Evolutionary conservation across 2,113 vertebrate genomes (phyloP).

Genomic region (Chlorodrepanis virens): DNA sequence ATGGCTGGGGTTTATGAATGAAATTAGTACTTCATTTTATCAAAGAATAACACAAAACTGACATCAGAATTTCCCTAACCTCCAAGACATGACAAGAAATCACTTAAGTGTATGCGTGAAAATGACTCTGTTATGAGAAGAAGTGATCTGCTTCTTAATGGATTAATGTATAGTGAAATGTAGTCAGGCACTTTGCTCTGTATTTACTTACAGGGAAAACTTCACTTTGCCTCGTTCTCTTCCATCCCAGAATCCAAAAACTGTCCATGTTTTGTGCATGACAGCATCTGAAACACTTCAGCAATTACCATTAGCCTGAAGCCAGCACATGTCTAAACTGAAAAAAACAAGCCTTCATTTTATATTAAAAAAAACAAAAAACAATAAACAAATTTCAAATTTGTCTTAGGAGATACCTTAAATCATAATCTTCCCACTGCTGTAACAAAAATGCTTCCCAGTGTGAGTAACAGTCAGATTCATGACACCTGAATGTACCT

Average conservation of each 20-base stretch:
- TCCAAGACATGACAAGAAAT: not conserved
- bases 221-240: not conserved
- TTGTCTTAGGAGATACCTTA: not conserved
- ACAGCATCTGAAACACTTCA: not conserved
- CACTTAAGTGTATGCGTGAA: not conserved
- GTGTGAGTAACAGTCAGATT: not conserved
- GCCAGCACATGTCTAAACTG: not conserved
- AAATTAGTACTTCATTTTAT: not conserved
- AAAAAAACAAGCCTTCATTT: not conserved
- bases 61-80: not conserved
- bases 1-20: not conserved
- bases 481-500: fast-evolving
- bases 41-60: not conserved
- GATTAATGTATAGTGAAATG: not conserved
- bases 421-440: not conserved
- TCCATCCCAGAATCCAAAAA: not conserved
- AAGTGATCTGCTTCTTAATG: not conserved
- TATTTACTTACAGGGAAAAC: not conserved
- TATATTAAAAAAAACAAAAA: not conserved
- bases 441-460: not conserved
- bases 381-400: not conserved
- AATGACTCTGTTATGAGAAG: not conserved
- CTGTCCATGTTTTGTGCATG: not conserved
- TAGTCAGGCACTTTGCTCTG: not conserved
- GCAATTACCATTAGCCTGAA: not conserved